These are phyloP conservation scores for Reticulitermes lucifugus DNA, from an alignment of 2,888 invertebrate genomes.

Conservation along the genomic window DNA sequence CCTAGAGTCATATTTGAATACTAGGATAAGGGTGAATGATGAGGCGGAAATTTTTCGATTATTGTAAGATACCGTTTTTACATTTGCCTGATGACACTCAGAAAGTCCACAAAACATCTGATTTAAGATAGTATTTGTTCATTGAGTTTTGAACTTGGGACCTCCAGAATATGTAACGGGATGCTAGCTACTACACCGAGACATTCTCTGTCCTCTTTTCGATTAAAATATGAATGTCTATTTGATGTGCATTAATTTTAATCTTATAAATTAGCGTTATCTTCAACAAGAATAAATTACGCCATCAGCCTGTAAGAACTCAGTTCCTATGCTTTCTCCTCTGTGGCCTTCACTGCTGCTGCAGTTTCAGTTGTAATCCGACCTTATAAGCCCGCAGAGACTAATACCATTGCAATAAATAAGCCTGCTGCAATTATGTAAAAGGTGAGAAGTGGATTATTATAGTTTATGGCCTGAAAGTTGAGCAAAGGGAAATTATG, in stretches of 20 bases:
- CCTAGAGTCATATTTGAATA: no score
- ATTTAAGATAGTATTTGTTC: no score
- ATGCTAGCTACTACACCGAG: no score
- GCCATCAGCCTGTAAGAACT: background rate
- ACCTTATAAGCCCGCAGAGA: slow-evolving; percentile 9
- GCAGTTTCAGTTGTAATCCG: background rate
- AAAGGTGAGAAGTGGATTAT: slow-evolving; percentile 20
- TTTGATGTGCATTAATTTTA: background rate
- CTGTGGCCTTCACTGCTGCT: background rate
- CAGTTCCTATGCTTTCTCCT: background rate
- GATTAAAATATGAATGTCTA: no score
- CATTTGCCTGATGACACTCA: no score
- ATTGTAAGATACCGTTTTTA: no score
- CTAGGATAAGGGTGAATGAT: no score
- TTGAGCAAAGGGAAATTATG: background rate
- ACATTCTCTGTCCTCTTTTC: no score
- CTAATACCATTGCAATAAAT: slow-evolving; percentile 9
- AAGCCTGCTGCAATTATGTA: slow-evolving; percentile 10
- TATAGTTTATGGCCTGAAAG: background rate
- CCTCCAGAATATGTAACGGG: no score
- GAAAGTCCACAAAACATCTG: no score
- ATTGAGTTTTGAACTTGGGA: no score
- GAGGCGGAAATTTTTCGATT: no score
- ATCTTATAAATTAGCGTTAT: background rate
- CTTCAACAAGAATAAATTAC: background rate